Base-by-base conservation (phyloP, 2,888 invertebrate species). In the Capitulum mitella region DNA sequence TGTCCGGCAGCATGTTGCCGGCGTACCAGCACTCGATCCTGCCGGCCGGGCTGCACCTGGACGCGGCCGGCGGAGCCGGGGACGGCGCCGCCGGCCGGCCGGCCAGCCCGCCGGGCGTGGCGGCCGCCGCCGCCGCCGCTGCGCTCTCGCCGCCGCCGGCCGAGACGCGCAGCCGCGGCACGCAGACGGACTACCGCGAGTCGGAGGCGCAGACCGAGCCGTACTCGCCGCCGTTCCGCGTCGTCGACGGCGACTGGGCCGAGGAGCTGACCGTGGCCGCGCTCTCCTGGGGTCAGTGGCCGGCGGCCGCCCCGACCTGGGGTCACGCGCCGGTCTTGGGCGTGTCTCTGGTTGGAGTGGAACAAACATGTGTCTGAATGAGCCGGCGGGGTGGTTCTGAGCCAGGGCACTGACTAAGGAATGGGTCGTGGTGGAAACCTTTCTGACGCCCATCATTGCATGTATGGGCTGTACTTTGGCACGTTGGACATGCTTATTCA, bases 131-230 rank as follows among this genome's bases (percentile, higher is more conserved):
- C 22, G 70, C 70, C 6, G 70, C 82, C 80, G 79, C 78, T 76
- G 61, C 46, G 22, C 64, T 81, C 79, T 78, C 82, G 79, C n/a
- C 77, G 8, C 80, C 82, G 48, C 48, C 76, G 54, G 79, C 81
- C 22, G 79, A 54, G 14, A 83, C 83, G 43, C 85, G 84, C 80
- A 89, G 86, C 80, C 86, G 87, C 77, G 89, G 87, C 70, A 89
- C 90, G 0, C 92, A 93, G 86, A 93, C 93, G 0, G 85, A 90
- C 79, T 93, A 88, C 84, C 89, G 93, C 80, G 93, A 93, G 83
- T 91, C 91, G 0, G 92, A 91, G 81, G 89, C 91, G 0, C 93
- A 93, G 85, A 94, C 93, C 0, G 86, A 87, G 26, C 93, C 93
- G 0, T 93, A 93, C 90, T 90, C 92, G 81, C 91, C 93, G 0